Base-by-base conservation (phyloP, 1,140 invertebrate genomes). In the Bombus cullumanus region DNA sequence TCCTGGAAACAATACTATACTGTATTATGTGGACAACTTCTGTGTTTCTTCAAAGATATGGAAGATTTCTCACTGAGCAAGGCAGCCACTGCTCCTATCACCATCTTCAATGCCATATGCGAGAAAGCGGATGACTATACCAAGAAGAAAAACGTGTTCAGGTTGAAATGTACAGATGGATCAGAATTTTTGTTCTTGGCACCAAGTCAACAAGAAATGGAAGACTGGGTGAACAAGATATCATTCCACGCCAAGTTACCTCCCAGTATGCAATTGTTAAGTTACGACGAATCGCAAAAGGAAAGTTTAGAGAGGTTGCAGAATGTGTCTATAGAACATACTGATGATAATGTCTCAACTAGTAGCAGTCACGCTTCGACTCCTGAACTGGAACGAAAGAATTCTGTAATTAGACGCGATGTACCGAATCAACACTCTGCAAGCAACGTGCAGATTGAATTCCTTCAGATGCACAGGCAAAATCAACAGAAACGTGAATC, bases 31-130 rank as follows among this genome's bases (percentile, higher is more conserved):
- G 99, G 99, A 1, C 99, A 99, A 94, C 94, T 99, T 83, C 95
- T 99, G 39, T 99, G 99, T 95, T 99, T 99, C 97, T 99, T 99
- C 96, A 98, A 99, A 93, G 99, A 99, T 93, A 97, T 98, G 91
- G 97, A 97, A 86, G 98, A 99, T 96, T 99, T 99, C 95, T 95
- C 96, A 69, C 96, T 97, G 82, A 97, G 97, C 90, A 99, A 99
- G 95, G 98, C 98, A 0, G 97, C 98, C 1, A 97, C 97, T 6
- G 97, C 99, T 0, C 99, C 99, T 0, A 97, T 99, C 10, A 98
- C 97, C 75, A 97, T 99, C 76, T 97, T 98, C 86, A 98, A 98
- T 87, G 98, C 98, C 4, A 96, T 96, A 69, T 99, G 98, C 95
- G 96, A 97, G 86, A 97, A 97, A 64, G 98, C 99, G 2, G 97